Evolutionary conservation across 2,888 invertebrate genomes (phyloP).

Genomic region (Morpho helenor): DNA sequence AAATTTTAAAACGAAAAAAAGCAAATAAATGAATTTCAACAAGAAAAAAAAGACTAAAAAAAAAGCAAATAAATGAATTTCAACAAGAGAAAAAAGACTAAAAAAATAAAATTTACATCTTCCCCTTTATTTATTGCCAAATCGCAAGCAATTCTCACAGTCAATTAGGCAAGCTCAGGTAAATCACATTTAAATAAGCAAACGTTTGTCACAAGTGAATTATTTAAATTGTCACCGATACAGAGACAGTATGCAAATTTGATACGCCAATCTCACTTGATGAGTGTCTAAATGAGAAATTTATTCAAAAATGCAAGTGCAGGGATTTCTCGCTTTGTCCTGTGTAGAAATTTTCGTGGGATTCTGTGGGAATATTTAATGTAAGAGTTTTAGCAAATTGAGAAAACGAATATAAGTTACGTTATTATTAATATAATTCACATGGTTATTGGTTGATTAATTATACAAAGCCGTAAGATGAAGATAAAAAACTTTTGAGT

Average conservation of each 20-base stretch:
- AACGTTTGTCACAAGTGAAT: conserved; percentile 62
- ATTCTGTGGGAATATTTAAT: conserved; percentile 26
- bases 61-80: no score
- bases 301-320: conserved; percentile 65
- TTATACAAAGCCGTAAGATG: no score
- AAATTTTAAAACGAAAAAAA: no score
- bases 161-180: conserved; percentile 55
- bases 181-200: conserved; percentile 48
- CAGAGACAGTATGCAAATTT: conserved; percentile 56
- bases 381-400: conserved; percentile 14
- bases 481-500: no score
- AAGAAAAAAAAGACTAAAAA: no score
- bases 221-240: conserved; percentile 63
- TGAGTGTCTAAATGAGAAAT: conserved; percentile 64
- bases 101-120: no score
- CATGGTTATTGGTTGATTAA: no score
- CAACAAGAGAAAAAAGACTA: no score
- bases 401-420: background rate
- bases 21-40: no score
- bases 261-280: conserved; percentile 56
- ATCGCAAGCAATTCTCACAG: conserved; percentile 32
- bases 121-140: background rate
- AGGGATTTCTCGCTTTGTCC: conserved; percentile 41
- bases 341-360: conserved; percentile 33
- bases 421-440: background rate